Evolutionary conservation across 1,140 invertebrate genomes (phyloP).

Genomic region (Steinernema feltiae): DNA sequence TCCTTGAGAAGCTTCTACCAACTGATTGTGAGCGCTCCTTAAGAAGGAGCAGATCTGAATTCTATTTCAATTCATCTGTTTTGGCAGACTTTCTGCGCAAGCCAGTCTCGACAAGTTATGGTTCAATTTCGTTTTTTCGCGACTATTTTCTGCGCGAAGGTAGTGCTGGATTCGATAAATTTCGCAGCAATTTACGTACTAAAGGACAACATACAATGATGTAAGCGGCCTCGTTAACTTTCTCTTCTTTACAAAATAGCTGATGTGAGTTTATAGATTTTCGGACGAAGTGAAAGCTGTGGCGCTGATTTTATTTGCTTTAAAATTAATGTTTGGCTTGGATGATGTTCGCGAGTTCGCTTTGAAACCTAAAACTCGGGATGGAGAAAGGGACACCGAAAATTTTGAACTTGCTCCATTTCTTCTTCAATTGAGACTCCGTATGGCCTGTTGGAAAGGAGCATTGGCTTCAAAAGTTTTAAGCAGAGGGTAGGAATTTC

Average conservation of each 20-base stretch:
- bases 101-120: background rate
- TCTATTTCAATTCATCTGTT: background rate
- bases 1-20: background rate
- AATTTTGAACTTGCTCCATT: background rate
- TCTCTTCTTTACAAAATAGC: background rate
- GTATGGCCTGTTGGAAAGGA: background rate
- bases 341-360: background rate
- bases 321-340: background rate
- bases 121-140: background rate
- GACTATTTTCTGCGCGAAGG: too few species aligned
- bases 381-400: background rate
- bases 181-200: background rate
- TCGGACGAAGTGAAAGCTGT: background rate
- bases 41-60: background rate
- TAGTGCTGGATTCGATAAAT: too few species aligned
- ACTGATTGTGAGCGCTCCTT: background rate
- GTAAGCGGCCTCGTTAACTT: background rate
- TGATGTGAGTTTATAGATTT: background rate
- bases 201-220: background rate
- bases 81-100: background rate
- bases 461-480: background rate
- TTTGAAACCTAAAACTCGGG: background rate
- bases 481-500: background rate
- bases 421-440: background rate
- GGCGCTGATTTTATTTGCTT: background rate